Base-by-base conservation (phyloP, 2,113 vertebrate species). In the Sapajus apella region DNA sequence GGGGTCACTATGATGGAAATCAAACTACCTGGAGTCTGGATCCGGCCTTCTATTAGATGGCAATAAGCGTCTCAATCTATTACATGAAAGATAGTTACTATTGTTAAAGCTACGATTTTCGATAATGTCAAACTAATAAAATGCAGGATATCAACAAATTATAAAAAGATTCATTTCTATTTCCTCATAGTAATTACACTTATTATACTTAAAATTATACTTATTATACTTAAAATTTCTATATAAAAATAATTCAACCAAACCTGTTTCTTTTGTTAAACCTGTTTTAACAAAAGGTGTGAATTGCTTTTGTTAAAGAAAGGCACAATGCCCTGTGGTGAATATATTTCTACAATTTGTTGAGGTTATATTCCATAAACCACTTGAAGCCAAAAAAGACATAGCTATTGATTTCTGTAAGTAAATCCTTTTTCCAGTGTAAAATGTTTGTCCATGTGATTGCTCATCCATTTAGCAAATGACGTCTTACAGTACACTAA, bases 361-460 rank as follows among this genome's bases (percentile, higher is more conserved):
- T 95, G 68, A 94, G 43, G 70, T 75, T 93, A 40, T 89, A 68
- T 89, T 80, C 35, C 83, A 93, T 93, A 97, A 95, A 73, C 82
- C 77, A 82, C 73, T 94, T 89, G 89, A 11, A 83, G 73, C 1
- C 16, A 25, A 83, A 91, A 87, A 90, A 66, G 32, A 79, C 77
- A 85, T 10, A 56, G 27, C 7, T 87, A 97, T 95, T 93, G 96
- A 97, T 97, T 97, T 96, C 55, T 83, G 16, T 82, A 95, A 95
- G 89, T 89, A 95, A 96, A 97, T 97, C 88, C 86, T 82, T 47
- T 94, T 94, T 97, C 93, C 32, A 96, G 79, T 86, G 66, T 85
- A 91, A 97, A 97, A 27, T 97, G 81, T 96, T 94, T 93, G 79
- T 91, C 83, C 68, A 72, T 89, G 91, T 91, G 93, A 93, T 81